Evolutionary conservation across 2,113 vertebrate genomes (phyloP).

Genomic region (Callaeas wilsoni): DNA sequence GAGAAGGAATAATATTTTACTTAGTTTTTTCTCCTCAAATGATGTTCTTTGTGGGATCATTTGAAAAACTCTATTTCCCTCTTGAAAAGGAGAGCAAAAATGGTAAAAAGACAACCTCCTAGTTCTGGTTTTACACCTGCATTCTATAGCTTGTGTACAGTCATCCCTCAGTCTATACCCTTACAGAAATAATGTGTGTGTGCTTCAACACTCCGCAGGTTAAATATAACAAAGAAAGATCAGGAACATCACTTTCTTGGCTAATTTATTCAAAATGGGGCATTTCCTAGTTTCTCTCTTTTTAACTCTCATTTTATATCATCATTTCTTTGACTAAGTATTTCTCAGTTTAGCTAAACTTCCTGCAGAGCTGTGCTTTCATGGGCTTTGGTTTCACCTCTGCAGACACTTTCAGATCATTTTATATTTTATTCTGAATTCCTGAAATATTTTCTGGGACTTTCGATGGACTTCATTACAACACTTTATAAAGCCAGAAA

Average conservation of each 20-base stretch:
- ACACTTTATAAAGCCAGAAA: background rate
- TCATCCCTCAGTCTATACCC: background rate
- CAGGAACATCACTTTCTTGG: background rate
- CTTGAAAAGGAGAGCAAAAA: background rate
- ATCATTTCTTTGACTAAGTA: background rate
- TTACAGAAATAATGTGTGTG: background rate
- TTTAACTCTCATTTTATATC: background rate
- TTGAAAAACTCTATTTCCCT: background rate
- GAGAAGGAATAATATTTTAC: background rate
- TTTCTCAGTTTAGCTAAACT: background rate
- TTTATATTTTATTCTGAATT: background rate
- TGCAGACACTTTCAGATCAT: background rate
- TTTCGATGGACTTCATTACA: background rate
- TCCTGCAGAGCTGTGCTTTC: background rate
- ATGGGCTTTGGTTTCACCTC: background rate
- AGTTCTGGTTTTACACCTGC: background rate
- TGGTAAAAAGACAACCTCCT: background rate
- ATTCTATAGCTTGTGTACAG: background rate
- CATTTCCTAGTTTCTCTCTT: background rate
- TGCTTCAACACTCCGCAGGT: background rate
- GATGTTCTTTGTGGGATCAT: background rate
- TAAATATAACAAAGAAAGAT: background rate
- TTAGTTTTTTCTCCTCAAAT: background rate
- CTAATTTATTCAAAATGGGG: background rate
- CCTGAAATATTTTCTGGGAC: background rate